These are phyloP conservation scores for Graptemys geographica DNA, from an alignment of 2,797 vertebrate species.

Conservation along the genomic window DNA sequence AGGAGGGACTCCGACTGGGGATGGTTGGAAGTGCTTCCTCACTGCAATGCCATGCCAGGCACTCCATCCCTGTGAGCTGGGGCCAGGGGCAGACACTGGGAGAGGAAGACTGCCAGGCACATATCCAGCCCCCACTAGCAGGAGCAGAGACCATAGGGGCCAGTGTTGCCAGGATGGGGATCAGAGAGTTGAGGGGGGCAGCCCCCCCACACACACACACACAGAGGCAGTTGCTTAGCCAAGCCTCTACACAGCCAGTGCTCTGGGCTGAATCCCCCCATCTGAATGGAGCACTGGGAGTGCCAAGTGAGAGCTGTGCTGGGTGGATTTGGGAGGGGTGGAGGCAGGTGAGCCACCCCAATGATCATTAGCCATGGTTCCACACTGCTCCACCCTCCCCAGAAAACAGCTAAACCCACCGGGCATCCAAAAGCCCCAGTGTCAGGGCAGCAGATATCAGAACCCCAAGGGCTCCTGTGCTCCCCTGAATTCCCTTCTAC, in stretches of 20 bases:
- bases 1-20: neutral
- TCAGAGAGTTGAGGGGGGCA: neutral
- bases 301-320: neutral
- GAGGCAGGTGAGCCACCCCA: neutral
- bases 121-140: neutral
- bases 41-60: neutral
- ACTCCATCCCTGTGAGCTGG: too few species aligned
- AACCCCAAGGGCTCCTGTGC: neutral
- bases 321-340: neutral
- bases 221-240: neutral
- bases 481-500: neutral
- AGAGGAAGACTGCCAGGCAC: neutral
- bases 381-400: neutral
- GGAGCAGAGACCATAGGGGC: neutral
- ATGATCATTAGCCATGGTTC: neutral
- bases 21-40: neutral
- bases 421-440: neutral
- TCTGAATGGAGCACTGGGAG: neutral
- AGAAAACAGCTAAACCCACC: neutral
- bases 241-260: neutral
- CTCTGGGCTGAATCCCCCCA: neutral
- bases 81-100: neutral
- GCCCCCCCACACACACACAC: neutral
- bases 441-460: neutral
- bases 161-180: neutral